Evolutionary conservation across 2,888 invertebrate species (phyloP).

Genomic region (Temnothorax ravouxi): DNA sequence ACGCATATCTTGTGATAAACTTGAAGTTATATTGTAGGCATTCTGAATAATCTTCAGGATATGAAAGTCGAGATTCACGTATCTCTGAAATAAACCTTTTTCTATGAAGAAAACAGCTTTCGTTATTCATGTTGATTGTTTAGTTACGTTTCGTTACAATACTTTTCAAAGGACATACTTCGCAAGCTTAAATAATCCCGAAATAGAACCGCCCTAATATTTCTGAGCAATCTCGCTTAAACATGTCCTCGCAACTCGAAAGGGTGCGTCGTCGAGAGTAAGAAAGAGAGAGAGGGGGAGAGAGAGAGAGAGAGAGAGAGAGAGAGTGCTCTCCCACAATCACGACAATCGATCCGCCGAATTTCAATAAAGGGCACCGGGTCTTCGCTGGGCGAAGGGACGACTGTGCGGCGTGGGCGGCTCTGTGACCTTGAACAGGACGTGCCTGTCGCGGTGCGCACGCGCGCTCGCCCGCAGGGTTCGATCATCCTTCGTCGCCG

Average conservation of each 20-base stretch:
- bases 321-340: slow-evolving; percentile 37
- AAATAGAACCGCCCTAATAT: slow-evolving; percentile 1
- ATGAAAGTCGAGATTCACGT: background rate
- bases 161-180: background rate
- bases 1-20: background rate
- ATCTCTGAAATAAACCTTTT: background rate
- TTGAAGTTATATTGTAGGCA: background rate
- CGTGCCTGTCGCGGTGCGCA: slow-evolving; percentile 69
- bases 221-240: slow-evolving; percentile 26
- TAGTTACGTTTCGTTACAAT: background rate
- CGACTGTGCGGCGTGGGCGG: slow-evolving; percentile 60
- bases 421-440: slow-evolving; percentile 81
- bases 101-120: background rate
- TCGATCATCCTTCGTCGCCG: slow-evolving; percentile 80
- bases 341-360: slow-evolving; percentile 55
- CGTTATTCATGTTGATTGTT: background rate
- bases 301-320: background rate
- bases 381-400: slow-evolving; percentile 64
- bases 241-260: slow-evolving; percentile 18
- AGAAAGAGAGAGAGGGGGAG: slow-evolving; percentile 24
- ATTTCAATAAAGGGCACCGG: slow-evolving; percentile 57
- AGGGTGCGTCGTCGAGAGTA: slow-evolving; percentile 53
- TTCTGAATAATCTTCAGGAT: background rate
- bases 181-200: background rate
- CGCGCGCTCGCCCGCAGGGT: slow-evolving; percentile 74